Conservation (phyloP, 2,113 vertebrate genomes). For the rabbit (Oryctolagus cuniculus) region mOryCun1.1 NC_091438.1:2411001-2411500, state of each 20-base stretch:
- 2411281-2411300: constrained; percentile 67
- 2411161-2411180: no score
- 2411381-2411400: constrained; percentile 11
- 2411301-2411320: constrained; percentile 71
- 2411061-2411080: no score
- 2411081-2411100: no score
- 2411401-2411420: constrained; percentile 31
- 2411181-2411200: constrained; percentile 57
- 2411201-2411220: constrained; percentile 3
- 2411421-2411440: neutral
- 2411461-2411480: constrained; percentile 46
- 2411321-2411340: constrained; percentile 75
- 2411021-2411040: no score
- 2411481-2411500: constrained; percentile 11
- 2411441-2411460: constrained; percentile 28
- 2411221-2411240: neutral
- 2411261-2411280: constrained; percentile 50
- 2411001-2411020: no score
- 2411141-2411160: no score
- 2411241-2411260: constrained; percentile 57
- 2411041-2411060: no score
- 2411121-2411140: no score
- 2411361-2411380: constrained; percentile 72
- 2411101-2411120: no score
- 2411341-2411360: constrained; percentile 71